Evolutionary conservation across 1,140 invertebrate species (phyloP).

Genomic region (Hirudo medicinalis): DNA sequence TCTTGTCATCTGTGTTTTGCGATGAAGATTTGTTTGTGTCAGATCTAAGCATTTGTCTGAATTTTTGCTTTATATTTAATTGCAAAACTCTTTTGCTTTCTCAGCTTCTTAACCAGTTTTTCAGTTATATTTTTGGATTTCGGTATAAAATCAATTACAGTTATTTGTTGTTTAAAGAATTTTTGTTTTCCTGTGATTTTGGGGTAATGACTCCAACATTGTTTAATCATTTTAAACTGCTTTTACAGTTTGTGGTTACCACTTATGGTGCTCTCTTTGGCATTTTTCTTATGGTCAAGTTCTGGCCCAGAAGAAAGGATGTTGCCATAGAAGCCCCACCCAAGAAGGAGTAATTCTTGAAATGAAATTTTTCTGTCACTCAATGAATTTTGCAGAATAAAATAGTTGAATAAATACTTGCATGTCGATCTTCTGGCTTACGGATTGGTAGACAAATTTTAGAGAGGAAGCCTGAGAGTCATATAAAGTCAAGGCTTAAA

Average conservation of each 20-base stretch:
- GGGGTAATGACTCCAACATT: no score
- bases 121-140: not conserved
- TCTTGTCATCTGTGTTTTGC: no score
- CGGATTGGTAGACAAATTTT: no score
- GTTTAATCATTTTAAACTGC: not conserved
- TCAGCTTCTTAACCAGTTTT: not conserved
- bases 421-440: no score
- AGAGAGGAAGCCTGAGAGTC: no score
- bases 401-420: no score
- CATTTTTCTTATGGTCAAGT: not conserved
- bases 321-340: not conserved
- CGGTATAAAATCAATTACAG: not conserved
- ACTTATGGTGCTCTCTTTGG: conserved; percentile 20
- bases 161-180: no score
- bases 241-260: conserved; percentile 17
- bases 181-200: not conserved
- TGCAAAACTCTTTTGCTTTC: not conserved
- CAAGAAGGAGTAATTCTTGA: not conserved
- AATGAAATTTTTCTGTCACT: no score
- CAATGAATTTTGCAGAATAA: no score
- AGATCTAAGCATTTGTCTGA: not conserved
- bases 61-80: no score
- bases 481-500: no score
- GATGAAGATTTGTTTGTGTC: no score
- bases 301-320: not conserved